Conservation (phyloP, 37 sponge, comb jelly and placozoan species). For the Eunapius fragilis region DNA sequence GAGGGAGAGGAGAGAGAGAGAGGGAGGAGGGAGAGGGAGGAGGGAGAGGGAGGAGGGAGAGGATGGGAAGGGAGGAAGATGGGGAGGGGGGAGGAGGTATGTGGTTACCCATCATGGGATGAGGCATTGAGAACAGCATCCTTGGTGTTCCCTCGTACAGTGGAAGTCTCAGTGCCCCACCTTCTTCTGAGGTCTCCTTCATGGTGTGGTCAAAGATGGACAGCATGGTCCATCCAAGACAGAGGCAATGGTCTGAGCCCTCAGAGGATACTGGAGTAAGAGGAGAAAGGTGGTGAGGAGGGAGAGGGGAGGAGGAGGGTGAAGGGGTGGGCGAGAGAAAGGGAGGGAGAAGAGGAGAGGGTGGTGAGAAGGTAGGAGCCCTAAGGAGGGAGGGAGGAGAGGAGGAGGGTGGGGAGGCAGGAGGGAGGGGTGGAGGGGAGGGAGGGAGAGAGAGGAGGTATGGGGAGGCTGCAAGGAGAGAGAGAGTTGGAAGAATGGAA, state of each 20-base stretch:
- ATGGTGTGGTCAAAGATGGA: slow-evolving; percentile 5
- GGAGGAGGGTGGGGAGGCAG: background rate
- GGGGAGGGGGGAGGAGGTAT: background rate
- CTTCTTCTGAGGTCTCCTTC: background rate
- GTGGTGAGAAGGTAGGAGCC: too few species aligned
- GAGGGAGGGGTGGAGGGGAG: background rate
- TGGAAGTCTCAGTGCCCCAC: slow-evolving; percentile 29
- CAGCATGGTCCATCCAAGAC: slow-evolving; percentile 44
- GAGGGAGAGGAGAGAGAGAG: background rate
- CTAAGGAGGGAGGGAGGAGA: too few species aligned
- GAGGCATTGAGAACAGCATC: slow-evolving; percentile 38
- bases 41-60: too few species aligned
- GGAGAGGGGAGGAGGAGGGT: too few species aligned
- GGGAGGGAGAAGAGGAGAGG: too few species aligned
- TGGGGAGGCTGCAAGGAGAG: background rate
- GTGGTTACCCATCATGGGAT: slow-evolving; percentile 16
- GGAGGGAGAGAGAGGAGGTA: background rate
- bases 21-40: too few species aligned
- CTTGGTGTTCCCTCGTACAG: slow-evolving; percentile 66
- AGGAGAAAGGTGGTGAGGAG: too few species aligned
- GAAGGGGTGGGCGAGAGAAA: too few species aligned
- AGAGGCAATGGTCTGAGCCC: background rate
- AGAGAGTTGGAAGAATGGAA: background rate
- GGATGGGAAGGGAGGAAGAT: too few species aligned
- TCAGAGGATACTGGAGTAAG: background rate